These are phyloP conservation scores for Mamestra brassicae DNA, from an alignment of 2,888 invertebrate species.

Conservation along the genomic window DNA sequence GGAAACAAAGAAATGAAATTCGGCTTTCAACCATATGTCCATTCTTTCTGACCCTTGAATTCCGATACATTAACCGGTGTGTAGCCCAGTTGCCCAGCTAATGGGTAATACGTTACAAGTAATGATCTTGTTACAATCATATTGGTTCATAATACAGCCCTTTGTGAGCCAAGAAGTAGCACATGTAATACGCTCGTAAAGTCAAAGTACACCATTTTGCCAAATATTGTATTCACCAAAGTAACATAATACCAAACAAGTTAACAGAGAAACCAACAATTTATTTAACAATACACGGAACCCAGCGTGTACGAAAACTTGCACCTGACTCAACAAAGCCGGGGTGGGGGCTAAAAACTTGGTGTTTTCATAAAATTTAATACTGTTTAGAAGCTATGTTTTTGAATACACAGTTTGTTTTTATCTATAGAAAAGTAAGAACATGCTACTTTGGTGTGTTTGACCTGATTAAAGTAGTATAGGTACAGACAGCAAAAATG, in stretches of 20 bases:
- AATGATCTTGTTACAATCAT: too few species aligned
- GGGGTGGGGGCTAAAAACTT: slow-evolving; percentile 47
- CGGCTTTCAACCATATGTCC: too few species aligned
- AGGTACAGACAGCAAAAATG: not conserved
- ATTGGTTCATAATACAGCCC: not conserved
- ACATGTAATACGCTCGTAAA: too few species aligned
- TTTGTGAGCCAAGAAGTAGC: not conserved
- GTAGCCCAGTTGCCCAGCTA: too few species aligned
- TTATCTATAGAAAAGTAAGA: slow-evolving; percentile 14
- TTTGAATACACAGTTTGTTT: slow-evolving; percentile 42
- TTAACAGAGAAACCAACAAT: slow-evolving; percentile 30
- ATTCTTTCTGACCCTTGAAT: too few species aligned
- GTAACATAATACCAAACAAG: slow-evolving; percentile 9
- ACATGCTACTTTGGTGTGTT: not conserved
- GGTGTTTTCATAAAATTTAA: slow-evolving; percentile 68
- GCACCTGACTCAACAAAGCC: slow-evolving; percentile 35
- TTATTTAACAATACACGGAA: slow-evolving; percentile 44
- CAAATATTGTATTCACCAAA: not conserved
- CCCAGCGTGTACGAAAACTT: slow-evolving; percentile 34
- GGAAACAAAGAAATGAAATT: too few species aligned
- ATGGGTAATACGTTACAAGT: too few species aligned
- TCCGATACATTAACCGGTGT: too few species aligned
- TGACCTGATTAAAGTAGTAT: slow-evolving; percentile 1
- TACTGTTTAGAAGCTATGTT: slow-evolving; percentile 57
- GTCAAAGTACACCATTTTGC: not conserved